Evolutionary conservation across 1,140 invertebrate genomes (phyloP), one percentile per base, ranked within the genome.

Genomic region (Oscheius sp.): DNA sequence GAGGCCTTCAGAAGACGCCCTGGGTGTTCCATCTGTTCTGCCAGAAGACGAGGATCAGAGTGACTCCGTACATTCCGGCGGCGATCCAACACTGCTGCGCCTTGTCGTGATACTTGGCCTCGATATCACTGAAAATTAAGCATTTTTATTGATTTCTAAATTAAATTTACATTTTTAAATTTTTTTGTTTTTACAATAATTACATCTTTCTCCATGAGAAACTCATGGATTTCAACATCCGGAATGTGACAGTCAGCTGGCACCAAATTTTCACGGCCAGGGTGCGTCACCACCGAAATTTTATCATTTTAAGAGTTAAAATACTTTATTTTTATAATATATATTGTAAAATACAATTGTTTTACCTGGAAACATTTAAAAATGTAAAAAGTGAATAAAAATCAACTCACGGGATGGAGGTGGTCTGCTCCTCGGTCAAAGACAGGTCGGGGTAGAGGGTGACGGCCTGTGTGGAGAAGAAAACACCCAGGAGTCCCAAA

Each of bases 31-130:
- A 83, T 35, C 73, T 76, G 62, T 83, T 84, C 45, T 83, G 82
- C 82, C 81, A 84, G 68, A 83, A 79, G 28, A 84, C 82, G 18
- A 80, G 66, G 35, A 83, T 79, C 35, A 83, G 65, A 20, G 82
- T 83, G 13, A 83, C 78, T 4, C 81, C 26, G 55, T 83, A 83
- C 68, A 83, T 79, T 26, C 82, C 82, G 20, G 82, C 82, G n/a
- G 82, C 82, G 46, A 83, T 83, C 82, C 82, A 83, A 42, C 82
- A 83, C 71, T 83, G 82, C 18, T 62, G 69, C 13, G 82, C 82
- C 66, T 83, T 83, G 52, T 84, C 82, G 20, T 68, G 58, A 61
- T 81, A 83, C 46, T 78, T 76, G 13, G 61, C 52, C 28, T 73
- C 69, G 42, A 83, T 73, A 26, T 34, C 38, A 59, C 80, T 83